Evolutionary conservation across 2,888 invertebrate species (phyloP), one percentile per base, ranked within the genome.

Genomic region (Trissolcus brochymenae): DNA sequence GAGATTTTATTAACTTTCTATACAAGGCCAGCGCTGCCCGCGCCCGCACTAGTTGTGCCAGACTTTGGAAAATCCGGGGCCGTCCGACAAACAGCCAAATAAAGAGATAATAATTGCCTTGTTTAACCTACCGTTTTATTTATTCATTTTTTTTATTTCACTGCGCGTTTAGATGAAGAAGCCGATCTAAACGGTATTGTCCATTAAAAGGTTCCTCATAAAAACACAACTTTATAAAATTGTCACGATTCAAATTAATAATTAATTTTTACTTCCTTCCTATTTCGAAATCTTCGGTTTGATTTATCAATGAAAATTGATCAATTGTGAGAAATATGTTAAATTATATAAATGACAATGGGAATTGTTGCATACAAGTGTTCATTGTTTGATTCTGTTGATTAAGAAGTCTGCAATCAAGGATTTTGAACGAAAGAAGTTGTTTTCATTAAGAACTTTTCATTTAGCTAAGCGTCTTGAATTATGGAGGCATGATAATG

Each of bases 1-100:
- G 84, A 87, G 88, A 89, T 89, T 89, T 89, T 89, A 89, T 89
- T 89, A 89, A 89, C 89, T 89, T 82, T 88, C 87, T 89, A 85
- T 87, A 87, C 84, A 76, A 79, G 83, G 81, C 81, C 62, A 56
- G 57, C 67, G 64, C 13, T 57, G 74, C 65, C 70, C 65, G 73
- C 76, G 71, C 70, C 70, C 71, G 66, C 80, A 74, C 62, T 64
- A 61, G 72, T 41, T 65, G 64, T 66, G 62, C 73, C 61, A 61
- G 62, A 70, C 77, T 64, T 68, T 66, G 60, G 35, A 62, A 64
- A 50, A 49, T 56, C 68, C 68, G 73, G 80, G 82, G 76, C 81
- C 73, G 74, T 82, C 82, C 82, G 79, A 83, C 85, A 86, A 88
- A 88, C 86, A 82, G 82, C 83, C 86, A 87, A 87, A 88, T 86